phyloP scores from a whole-genome alignment of 92 coral and sea anemone genomes.

The Pocillopora meandrina region DNA sequence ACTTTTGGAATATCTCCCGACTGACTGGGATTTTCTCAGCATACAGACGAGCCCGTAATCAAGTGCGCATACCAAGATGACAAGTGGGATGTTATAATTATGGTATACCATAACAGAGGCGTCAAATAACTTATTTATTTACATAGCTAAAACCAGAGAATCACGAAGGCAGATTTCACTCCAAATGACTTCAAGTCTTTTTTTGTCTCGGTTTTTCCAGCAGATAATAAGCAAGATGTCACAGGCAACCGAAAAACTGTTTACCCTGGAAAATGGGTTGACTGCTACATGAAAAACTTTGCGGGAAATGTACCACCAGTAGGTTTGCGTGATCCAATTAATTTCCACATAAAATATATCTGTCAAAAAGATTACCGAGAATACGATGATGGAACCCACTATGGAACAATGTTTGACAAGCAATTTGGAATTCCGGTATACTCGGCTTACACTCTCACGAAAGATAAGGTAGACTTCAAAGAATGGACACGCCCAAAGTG shows the following conservation, averaged over 20 bases:
- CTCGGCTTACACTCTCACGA: slow-evolving; percentile 1
- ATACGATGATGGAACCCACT: neutral
- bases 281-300: neutral
- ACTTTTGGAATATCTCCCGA: too few relatives aligned
- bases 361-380: neutral
- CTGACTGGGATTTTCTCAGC: too few relatives aligned
- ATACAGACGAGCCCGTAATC: too few relatives aligned
- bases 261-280: too few relatives aligned
- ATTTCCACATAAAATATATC: neutral
- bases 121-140: too few relatives aligned
- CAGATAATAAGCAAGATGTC: neutral
- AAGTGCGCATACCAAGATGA: too few relatives aligned
- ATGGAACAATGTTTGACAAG: slow-evolving; percentile 23
- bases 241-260: neutral
- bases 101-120: too few relatives aligned
- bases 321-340: neutral
- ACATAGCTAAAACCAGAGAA: too few relatives aligned
- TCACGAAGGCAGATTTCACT: too few relatives aligned
- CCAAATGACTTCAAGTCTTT: too few relatives aligned
- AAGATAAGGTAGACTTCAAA: neutral
- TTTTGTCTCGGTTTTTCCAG: neutral
- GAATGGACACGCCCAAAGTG: neutral
- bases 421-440: neutral
- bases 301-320: neutral
- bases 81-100: too few relatives aligned